phyloP scores from a whole-genome alignment of 2,797 vertebrate species.

The Aeoliscus strigatus region DNA sequence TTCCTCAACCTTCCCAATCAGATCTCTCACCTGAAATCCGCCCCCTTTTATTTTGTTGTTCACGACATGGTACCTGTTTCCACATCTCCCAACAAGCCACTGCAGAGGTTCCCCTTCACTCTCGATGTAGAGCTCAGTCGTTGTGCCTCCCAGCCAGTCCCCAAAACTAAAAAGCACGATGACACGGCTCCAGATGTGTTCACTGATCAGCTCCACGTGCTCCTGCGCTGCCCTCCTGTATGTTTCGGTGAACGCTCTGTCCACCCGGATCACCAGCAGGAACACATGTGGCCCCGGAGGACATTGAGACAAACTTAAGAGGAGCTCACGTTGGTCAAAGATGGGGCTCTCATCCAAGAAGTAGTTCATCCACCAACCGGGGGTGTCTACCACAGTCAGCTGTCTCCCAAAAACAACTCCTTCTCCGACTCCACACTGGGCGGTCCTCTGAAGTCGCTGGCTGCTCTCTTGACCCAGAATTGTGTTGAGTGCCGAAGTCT shows the following conservation, averaged over 20 bases:
- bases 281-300: conserved; percentile 75
- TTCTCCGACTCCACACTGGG: conserved; percentile 17
- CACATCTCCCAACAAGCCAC: conserved; percentile 56
- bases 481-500: conserved; percentile 55
- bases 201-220: conserved; percentile 57
- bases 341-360: conserved; percentile 43
- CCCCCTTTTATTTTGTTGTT: conserved; percentile 55
- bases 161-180: conserved; percentile 66
- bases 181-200: conserved; percentile 49
- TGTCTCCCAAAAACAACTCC: conserved; percentile 46
- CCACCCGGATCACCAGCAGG: conserved; percentile 70
- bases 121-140: conserved; percentile 61
- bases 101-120: conserved; percentile 58
- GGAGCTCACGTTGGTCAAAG: conserved; percentile 60
- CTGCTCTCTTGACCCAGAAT: conserved; percentile 41
- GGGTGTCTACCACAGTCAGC: conserved; percentile 66
- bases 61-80: conserved; percentile 63
- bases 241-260: conserved; percentile 64
- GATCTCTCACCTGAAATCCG: conserved; percentile 59
- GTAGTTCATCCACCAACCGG: conserved; percentile 72
- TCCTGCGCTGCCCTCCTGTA: conserved; percentile 52
- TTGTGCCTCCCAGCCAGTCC: conserved; percentile 63
- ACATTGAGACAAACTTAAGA: conserved; percentile 54
- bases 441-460: conserved; percentile 24
- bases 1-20: conserved; percentile 67